phyloP scores from a whole-genome alignment of 53 echinoderm and acorn worm species.

The Glandiceps talaboti region DNA sequence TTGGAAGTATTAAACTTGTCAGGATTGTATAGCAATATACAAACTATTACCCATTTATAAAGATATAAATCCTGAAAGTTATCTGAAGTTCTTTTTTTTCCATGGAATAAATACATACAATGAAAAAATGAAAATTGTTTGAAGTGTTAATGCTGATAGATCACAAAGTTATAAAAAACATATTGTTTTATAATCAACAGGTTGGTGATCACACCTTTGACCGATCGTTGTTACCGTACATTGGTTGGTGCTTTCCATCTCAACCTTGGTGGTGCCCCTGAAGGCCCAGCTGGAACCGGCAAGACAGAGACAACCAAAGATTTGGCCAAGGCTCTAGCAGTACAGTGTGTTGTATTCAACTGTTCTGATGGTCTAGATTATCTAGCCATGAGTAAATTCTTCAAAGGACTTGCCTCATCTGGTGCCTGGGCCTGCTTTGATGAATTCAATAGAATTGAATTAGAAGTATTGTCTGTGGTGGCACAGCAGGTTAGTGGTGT shows the following conservation, averaged over 20 bases:
- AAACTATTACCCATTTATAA: no score
- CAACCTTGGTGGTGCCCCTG: conserved; percentile 93
- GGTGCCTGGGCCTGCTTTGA: conserved; percentile 99
- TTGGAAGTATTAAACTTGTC: no score
- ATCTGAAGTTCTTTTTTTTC: no score
- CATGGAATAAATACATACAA: no score
- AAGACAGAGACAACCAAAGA: conserved; percentile 99
- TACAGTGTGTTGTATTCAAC: conserved; percentile 99
- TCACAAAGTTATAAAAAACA: no score
- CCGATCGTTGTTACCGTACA: conserved; percentile 98
- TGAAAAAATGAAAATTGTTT: no score
- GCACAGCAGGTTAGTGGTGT: conserved; percentile 68
- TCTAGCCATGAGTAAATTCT: conserved; percentile 99
- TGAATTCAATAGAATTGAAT: conserved; percentile 97
- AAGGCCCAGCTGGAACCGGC: conserved; percentile 97
- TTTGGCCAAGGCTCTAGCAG: conserved; percentile 95
- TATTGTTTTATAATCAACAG: conserved; percentile 12
- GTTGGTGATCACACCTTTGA: conserved; percentile 95
- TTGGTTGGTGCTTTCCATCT: conserved; percentile 96
- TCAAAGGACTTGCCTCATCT: conserved; percentile 93
- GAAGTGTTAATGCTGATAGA: no score
- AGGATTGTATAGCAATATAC: no score
- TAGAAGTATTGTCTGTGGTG: conserved; percentile 98
- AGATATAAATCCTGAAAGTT: no score
- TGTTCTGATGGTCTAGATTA: conserved; percentile 99